Base-by-base conservation (phyloP, 2,888 invertebrate species). In the Melipona bicolor region DNA sequence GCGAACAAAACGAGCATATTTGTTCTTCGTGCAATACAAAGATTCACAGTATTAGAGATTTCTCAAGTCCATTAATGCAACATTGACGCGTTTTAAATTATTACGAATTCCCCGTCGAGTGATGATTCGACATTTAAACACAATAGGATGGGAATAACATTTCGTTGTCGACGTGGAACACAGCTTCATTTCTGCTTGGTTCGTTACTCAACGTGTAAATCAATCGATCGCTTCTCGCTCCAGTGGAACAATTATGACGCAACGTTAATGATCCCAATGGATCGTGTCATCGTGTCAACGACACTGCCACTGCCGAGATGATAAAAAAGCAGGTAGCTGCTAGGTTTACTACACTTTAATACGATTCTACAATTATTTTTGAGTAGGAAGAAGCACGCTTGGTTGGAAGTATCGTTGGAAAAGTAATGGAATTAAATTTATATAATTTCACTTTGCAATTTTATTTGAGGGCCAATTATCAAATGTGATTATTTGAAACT, bases 241-340 rank as follows among this genome's bases (percentile, higher is more conserved):
- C 64, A 65, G 64, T 67, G 67, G 76, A 69, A 79, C 86, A 81
- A 87, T 86, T 79, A 77, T 87, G 88, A 84, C 73, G 86, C 81
- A 89, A 87, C 87, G 74, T 86, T 87, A 87, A 88, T 89, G 83
- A 89, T 87, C 72, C 73, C 70, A 82, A 89, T 83, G 81, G 84
- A 87, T 88, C 83, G 81, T 86, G 87, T 86, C 87, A 84, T 87
- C 88, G 79, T 83, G 87, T 88, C 89, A 88, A 87, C 50, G 89
- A 85, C 88, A 79, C 72, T 65, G 77, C 74, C 24, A 72, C 56
- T 56, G 27, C 62, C 61, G 68, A 76, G 76, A 52, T 64, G 56
- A 77, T 80, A 77, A 87, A 88, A 88, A 87, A 87, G 43, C 86
- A 87, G 87, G 87, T 87, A 85, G 83, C 70, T 24, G 32, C 61